Base-by-base conservation (phyloP, 2,113 vertebrate species). In the Aleadryas rufinucha region DNA sequence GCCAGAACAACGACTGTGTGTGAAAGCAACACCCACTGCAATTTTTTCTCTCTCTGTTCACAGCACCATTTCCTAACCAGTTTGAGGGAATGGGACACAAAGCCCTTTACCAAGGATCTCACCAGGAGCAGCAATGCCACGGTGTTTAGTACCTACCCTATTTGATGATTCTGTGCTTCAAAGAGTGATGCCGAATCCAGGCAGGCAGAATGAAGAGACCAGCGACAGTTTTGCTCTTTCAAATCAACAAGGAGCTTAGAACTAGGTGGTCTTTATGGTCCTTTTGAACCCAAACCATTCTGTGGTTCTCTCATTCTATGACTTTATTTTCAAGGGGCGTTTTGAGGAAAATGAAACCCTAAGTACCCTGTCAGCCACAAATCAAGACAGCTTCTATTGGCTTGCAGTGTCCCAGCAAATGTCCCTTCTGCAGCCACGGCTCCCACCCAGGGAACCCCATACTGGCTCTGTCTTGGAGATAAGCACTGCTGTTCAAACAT, bases 91-190 rank as follows among this genome's bases (percentile, higher is more conserved):
- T 26, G 23, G 53, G 19, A 22, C 4, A 31, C 7, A 59, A 60
- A 76, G 5, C 15, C 10, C 28, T 57, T 39, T 1, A 1, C 24
- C 39, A 66, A 39, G 16, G 12, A 50, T 7, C 30, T 11, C 41
- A 15, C 49, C 1, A 2, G 54, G 30, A 54, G 8, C 53, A 54
- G 12, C 4, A 3, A 13, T n/a, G 24, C 11, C 24, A 11, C 0
- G 0, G 16, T 6, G 2, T 31, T 90, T 42, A 4, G 17, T 19
- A 35, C 14, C 7, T 33, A 10, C 31, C 6, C 16, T 4, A 49
- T 37, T 56, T 3, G 2, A 20, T 39, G 10, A 28, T 39, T 61
- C 28, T 56, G 6, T 59, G 30, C 22, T 49, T 49, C 54, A 49
- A 39, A 68, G 21, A 45, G 64, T 9, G 37, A 52, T 41, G 26